Evolutionary conservation across 1,140 invertebrate species (phyloP), one percentile per base, ranked within the genome.

Genomic region (Papilio dardanus): DNA sequence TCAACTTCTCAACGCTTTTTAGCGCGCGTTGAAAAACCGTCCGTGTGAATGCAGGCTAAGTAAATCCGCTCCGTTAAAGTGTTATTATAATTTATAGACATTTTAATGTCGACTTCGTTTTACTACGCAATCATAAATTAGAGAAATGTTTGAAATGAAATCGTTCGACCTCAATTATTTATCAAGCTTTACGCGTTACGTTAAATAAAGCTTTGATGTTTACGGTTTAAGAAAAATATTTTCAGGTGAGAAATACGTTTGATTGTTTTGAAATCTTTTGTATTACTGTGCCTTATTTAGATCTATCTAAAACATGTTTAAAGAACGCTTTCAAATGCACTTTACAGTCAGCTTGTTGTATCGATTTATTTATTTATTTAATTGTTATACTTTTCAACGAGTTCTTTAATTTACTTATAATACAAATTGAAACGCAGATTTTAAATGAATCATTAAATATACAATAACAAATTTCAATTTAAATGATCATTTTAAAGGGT

Each of bases 61-160:
- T 37, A 35, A 37, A 69, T 69, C 33, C 67, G 24, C 12, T 6
- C n/a, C 8, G 10, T 40, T 69, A 33, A 40, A 69, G 10, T 69
- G 4, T 42, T 37, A 40, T 71, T 71, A 16, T 71, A 71, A 71
- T 50, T 73, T 73, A 73, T 73, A 28, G 71, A 73, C 50, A 35
- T 58, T 35, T 73, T 35, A 73, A 54, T 73, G 42, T 58, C 19
- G 46, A 71, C 69, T 24, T 30, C 30, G 71, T 33, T 73, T 54
- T 50, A 73, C 42, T 31, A 54, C 71, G 71, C n/a, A 58, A 54
- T 73, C 46, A 73, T 73, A 73, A 73, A 73, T 73, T 73, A 73
- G 71, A 73, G 42, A 73, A 33, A 73, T 73, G 71, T 73, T 73
- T 73, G 71, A 58, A 73, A 73, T 50, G 30, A 35, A 73, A 73